A percentile compares a stretch with the other conserved stretches of the same genome.
Conservation (phyloP, 2,113 vertebrate species). For the Pantherophis guttatus region DNA sequence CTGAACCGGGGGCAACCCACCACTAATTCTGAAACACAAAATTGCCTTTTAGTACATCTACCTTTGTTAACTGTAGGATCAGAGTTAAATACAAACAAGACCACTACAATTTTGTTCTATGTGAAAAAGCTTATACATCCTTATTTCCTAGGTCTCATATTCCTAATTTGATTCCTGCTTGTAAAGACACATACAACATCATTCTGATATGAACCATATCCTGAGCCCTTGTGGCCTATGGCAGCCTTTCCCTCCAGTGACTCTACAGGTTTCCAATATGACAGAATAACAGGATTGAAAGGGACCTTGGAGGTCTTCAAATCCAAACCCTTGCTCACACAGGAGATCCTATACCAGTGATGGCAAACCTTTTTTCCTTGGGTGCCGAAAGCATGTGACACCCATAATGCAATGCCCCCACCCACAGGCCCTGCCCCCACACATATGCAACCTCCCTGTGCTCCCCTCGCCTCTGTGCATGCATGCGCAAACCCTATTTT, state of each 20-base stretch:
- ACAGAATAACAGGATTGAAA: background rate
- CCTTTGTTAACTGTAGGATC: background rate
- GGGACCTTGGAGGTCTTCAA: background rate
- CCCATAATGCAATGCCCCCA: too few relatives aligned
- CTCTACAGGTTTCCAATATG: background rate
- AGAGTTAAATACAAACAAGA: background rate
- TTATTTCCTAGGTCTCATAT: background rate
- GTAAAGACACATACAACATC: background rate
- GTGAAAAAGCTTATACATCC: background rate
- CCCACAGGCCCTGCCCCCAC: too few relatives aligned
- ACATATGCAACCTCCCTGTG: too few relatives aligned
- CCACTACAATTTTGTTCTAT: background rate
- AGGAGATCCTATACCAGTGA: background rate
- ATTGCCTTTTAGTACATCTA: background rate
- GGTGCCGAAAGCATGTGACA: too few relatives aligned
- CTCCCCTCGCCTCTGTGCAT: too few relatives aligned
- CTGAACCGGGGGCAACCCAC: too few relatives aligned
- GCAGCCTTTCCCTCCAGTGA: background rate
- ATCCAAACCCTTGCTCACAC: background rate
- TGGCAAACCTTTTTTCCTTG: too few relatives aligned
- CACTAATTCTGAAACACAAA: background rate
- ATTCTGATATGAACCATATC: background rate
- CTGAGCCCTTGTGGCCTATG: background rate
- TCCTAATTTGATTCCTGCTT: background rate
- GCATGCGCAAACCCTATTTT: too few relatives aligned